Percentiles rank a stretch among this genome's conserved stretches.
Evolutionary conservation across 2,888 invertebrate species (phyloP).

Genomic region (Scaptodrosophila latifasciaeformis): DNA sequence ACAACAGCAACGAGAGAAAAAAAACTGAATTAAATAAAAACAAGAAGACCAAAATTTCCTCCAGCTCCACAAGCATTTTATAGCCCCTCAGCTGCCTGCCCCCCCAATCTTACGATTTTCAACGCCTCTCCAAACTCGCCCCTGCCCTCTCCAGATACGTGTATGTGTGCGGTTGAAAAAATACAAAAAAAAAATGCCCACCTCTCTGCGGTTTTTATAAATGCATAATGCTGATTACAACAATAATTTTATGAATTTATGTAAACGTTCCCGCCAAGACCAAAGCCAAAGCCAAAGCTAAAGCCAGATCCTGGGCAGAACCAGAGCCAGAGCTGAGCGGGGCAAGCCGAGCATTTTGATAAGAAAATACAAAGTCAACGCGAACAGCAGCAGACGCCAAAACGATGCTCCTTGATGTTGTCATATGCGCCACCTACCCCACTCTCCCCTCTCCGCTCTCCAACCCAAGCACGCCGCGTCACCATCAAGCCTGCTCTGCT

Average conservation of each 20-base stretch:
- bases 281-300: conserved; percentile 1
- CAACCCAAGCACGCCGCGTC: too few relatives aligned
- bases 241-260: conserved; percentile 72
- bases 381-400: too few relatives aligned
- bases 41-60: too few relatives aligned
- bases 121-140: too few relatives aligned
- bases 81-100: too few relatives aligned
- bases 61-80: too few relatives aligned
- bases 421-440: not conserved
- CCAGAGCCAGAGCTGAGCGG: conserved; percentile 9
- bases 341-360: not conserved
- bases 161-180: conserved; percentile 15
- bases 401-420: not conserved
- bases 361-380: too few relatives aligned
- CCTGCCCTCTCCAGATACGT: not conserved
- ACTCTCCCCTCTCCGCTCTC: too few relatives aligned
- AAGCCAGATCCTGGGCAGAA: not conserved
- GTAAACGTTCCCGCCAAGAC: conserved; percentile 40
- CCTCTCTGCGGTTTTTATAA: conserved; percentile 69
- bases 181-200: conserved; percentile 28
- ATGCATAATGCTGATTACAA: conserved; percentile 74
- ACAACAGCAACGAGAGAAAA: too few relatives aligned
- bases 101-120: too few relatives aligned
- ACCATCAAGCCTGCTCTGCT: too few relatives aligned
- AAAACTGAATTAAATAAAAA: too few relatives aligned